Evolutionary conservation across 2,888 invertebrate species (phyloP), one percentile per base, ranked within the genome.

Genomic region (Exocentrus adspersus): DNA sequence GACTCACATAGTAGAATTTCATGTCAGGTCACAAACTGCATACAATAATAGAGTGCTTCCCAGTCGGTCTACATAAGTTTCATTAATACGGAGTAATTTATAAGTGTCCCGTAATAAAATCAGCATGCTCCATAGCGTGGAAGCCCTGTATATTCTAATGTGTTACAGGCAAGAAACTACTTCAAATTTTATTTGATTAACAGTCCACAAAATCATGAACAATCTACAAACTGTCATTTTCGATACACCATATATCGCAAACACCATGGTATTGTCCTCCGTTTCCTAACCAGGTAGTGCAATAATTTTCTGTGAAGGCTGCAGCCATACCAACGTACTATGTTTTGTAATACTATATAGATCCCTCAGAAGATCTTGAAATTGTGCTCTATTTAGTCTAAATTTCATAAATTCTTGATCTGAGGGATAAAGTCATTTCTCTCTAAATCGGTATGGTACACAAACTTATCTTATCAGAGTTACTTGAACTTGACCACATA

Each of bases 61-160:
- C 72, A 64, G 68, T 6, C 74, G 68, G 53, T 75, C 71, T 21
- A 74, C 68, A 60, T 63, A 75, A 43, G 58, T 46, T 67, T 73
- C 74, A 59, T 75, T 68, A 42, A 20, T 57, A 5, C 10, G 71
- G 69, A 24, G 68, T 71, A 59, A 57, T 62, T 60, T 53, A 74
- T 72, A 41, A 69, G 62, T 12, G 32, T 67, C 16, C 64, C 67
- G 60, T 71, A 67, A 7, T 68, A 58, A 16, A 37, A 62, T 19
- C 67, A 67, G 64, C 64, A 68, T 37, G 68, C 64, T 64, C 62
- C 28, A 71, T 53, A 46, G 24, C 32, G 60, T 62, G 50, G 64
- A 63, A 68, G 21, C 54, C 7, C 60, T 51, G 43, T 62, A 62
- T 28, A 48, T 20, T 58, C 42, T 24, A 51, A 51, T 7, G 17